Percentiles rank a stretch among this genome's conserved stretches.
These are phyloP conservation scores for Catostylus mosaicus DNA, from an alignment of 30 jellyfish, hydroid and myxozoan genomes.

Conservation along the genomic window DNA sequence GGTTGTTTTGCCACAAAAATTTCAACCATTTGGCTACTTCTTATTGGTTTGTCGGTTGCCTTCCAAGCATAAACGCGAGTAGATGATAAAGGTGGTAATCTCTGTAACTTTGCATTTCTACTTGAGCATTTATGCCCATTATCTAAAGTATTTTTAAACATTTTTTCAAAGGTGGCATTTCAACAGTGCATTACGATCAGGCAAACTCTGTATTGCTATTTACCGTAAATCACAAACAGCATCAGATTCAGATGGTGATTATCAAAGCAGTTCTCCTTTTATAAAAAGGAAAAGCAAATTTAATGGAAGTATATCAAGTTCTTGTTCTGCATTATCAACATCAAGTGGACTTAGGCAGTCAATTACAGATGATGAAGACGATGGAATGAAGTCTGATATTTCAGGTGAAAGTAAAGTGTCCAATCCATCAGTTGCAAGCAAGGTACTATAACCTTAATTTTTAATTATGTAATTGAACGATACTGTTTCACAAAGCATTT, in stretches of 20 bases:
- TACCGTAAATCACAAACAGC: conserved; percentile 50
- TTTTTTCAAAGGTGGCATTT: conserved; percentile 58
- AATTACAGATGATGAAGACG: conserved; percentile 68
- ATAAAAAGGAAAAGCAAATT: conserved; percentile 31
- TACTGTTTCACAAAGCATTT: no score
- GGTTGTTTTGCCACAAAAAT: no score
- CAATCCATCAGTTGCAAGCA: conserved; percentile 40
- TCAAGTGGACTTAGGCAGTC: conserved; percentile 72
- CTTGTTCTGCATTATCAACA: conserved; percentile 71
- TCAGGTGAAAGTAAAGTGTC: conserved; percentile 55
- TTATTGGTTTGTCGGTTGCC: no score
- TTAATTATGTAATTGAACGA: no score
- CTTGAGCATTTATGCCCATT: no score
- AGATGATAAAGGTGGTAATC: no score
- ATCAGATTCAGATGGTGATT: conserved; percentile 66
- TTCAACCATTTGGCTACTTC: no score
- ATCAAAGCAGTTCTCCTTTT: conserved; percentile 47
- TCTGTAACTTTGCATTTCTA: no score
- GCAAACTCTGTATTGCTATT: conserved; percentile 67
- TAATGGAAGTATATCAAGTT: conserved; percentile 63
- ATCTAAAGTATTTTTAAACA: no score
- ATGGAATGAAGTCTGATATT: conserved; percentile 47
- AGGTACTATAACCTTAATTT: no score
- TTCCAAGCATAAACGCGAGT: no score
- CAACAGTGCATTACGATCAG: conserved; percentile 66